Base-by-base conservation (phyloP, 2,888 invertebrate genomes). In the Agonopterix subpropinquella region DNA sequence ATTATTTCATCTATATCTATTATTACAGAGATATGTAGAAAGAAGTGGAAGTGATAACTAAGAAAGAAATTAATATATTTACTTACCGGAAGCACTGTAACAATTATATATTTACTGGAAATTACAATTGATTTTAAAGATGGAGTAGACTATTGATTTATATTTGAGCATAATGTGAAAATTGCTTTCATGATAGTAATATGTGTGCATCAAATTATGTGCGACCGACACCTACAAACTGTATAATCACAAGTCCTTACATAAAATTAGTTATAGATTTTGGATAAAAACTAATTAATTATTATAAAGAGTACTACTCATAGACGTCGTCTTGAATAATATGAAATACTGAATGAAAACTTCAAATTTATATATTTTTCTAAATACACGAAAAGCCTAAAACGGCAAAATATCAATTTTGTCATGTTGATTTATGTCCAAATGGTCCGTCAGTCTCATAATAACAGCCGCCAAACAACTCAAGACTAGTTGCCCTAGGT, bases 401-500 rank as follows among this genome's bases (percentile, higher is more conserved):
- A 55, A 50, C 54, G 49, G 47, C 43, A 41, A 46, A 50, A 53
- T 48, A 53, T 53, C 50, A 52, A 59, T 56, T 64, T 62, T 67
- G 65, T 65, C 67, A 68, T 65, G 67, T 61, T 54, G 43, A 44
- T 49, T 47, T 46, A 48, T 53, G 56, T 56, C 53, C 53, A 46
- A 55, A 54, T 51, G 53, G 44, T 45, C 47, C 44, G 45, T 67
- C 66, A 67, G 66, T 67, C 67, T 67, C 62, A 58, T 56, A 49
- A 50, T 48, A 55, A 52, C 49, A 46, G 39, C 43, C 18, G 15
- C 43, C 51, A 52, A 55, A 55, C 61, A 60, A 55, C 52, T 55
- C 43, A 37, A 55, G 54, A 54, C 55, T 56, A 52, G 56, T 48
- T 43, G 46, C 47, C 45, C 28, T 53, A 36, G 36, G 47, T 50